Evolutionary conservation across 2,797 vertebrate species (phyloP), one percentile per base, ranked within the genome.

Genomic region (Ptychadena robeensis): DNA sequence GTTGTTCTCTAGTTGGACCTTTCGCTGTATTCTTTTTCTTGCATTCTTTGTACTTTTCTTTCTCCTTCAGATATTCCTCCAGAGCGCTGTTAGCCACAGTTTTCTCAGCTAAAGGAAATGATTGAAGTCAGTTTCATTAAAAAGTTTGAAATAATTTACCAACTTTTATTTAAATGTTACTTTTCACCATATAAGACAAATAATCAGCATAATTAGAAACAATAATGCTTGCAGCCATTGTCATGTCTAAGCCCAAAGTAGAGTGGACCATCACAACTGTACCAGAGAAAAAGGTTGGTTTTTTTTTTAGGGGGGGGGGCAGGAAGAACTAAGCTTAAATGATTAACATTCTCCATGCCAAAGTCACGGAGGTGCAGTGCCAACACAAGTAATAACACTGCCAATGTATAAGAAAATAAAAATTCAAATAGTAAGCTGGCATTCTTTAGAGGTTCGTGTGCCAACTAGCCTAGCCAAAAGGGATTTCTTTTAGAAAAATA

Each of bases 1-100:
- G 97, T 48, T 95, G 93, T 88, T 98, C 98, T 64, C 97, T 92
- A 83, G 86, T 93, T 2, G 93, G 89, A 3, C 96, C 96, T 82
- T 94, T 98, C 87, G 95, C 96, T 68, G 91, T 84, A 83, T 97
- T 97, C 64, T 96, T 92, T 38, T 95, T 98, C 85, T 91, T 88
- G 80, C 95, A 86, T 12, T 94, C 94, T 84, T 98, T 96, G n/a
- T 98, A 98, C 87, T 97, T 98, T 89, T 94, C 96, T 27, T 95
- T 95, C 86, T 95, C 96, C 87, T 96, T 93, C 86, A 96, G 90
- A 74, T 97, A 99, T 88, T 98, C 97, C 3, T 95, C 94, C 88
- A 99, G 88, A 35, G 96, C 95, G 79, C 93, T 95, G 28, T 87
- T 97, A 65, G 90, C 79, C 12, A 92, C 88, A 82, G 90, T 88